Base-by-base conservation (phyloP, 2,888 invertebrate genomes). In the Acholoe squamosa region DNA sequence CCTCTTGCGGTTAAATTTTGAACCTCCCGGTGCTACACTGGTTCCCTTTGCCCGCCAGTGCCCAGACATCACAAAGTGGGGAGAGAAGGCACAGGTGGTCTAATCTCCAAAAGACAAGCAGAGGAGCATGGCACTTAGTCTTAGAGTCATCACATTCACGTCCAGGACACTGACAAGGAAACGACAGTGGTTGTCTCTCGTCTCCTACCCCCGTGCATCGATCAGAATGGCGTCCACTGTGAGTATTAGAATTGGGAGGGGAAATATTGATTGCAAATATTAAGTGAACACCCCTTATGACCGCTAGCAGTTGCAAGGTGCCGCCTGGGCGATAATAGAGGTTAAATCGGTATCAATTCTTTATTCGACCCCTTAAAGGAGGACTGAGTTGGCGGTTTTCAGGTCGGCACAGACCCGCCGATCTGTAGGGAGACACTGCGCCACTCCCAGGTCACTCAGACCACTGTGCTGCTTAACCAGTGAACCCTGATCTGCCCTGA, bases 191-290 rank as follows among this genome's bases (percentile, higher is more conserved):
- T 22, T 28, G 31, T 25, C 43, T 43, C 43, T 43, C 71, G 25
- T 71, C 71, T 28, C 43, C 43, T 28, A n/a, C 71, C 28, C 71
- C 14, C 71, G 71, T 71, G 3, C 71, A 5, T 71, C 28, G 14
- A 16, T 71, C 31, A 71, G 71, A 25, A 71, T 71, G 71, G 71
- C 71, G 71, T 71, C 71, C 0, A 71, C 71, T 25, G 71, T 71
- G 31, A 71, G 71, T 71, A 71, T 28, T 7, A 71, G 43, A 43
- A 43, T 7, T 3, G 43, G 43, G 43, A 43, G 43, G 43, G 10
- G 3, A 43, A 3, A 43, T 43, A 10, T 43, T 43, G 43, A 43
- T 3, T 43, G 43, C 22, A n/a, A 19, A 61, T 5, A 61, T 3
- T 14, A 61, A n/a, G 14, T 61, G 61, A 61, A n/a, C 61, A 61